These are phyloP conservation scores for Dinomys branickii DNA, from an alignment of 2,113 vertebrate genomes.

Conservation along the genomic window DNA sequence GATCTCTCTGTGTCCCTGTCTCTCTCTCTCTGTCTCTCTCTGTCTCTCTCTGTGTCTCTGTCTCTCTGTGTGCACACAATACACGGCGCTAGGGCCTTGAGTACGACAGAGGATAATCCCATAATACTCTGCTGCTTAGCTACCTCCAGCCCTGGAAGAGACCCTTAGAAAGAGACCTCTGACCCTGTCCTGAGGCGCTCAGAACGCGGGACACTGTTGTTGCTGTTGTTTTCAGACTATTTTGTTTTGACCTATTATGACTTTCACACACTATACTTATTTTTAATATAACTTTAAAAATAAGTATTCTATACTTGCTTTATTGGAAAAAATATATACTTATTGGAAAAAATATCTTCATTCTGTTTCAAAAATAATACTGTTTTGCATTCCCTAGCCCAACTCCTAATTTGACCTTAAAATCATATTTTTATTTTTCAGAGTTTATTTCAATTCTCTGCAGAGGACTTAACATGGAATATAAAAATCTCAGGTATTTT, in stretches of 20 bases:
- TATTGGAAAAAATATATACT: slow-evolving; percentile 45
- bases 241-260: background rate
- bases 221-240: slow-evolving; percentile 3
- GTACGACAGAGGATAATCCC: background rate
- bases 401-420: slow-evolving; percentile 58
- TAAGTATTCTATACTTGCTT: background rate
- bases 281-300: slow-evolving; percentile 13
- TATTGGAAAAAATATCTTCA: slow-evolving; percentile 42
- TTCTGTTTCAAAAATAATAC: slow-evolving; percentile 25
- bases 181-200: background rate
- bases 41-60: background rate
- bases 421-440: slow-evolving; percentile 70
- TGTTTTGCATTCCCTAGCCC: slow-evolving; percentile 46
- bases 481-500: slow-evolving; percentile 82
- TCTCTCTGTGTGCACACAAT: background rate
- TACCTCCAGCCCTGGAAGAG: background rate
- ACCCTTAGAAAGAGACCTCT: background rate
- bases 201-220: background rate
- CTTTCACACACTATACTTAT: slow-evolving; percentile 10
- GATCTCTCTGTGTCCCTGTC: too few species aligned
- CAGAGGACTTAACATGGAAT: slow-evolving; percentile 78
- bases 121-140: background rate
- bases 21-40: too few species aligned
- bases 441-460: slow-evolving; percentile 73
- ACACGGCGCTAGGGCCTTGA: background rate